Evolutionary conservation across 1,140 invertebrate genomes (phyloP).

Genomic region (Asobara japonica): DNA sequence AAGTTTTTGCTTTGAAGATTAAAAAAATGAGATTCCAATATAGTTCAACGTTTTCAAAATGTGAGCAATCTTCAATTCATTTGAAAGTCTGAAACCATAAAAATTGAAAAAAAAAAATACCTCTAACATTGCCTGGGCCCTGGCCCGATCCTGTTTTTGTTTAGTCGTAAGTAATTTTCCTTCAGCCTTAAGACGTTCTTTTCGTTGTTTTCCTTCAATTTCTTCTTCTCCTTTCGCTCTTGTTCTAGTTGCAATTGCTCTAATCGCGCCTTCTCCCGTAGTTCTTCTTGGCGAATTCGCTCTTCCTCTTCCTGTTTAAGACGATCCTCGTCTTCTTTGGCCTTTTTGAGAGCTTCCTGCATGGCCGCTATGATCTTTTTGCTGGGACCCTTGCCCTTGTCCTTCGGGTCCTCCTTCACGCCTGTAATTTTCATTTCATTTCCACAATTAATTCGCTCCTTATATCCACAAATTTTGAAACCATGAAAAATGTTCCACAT

Average conservation of each 20-base stretch:
- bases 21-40: no score
- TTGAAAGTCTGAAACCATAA: no score
- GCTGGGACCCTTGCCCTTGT: constrained; percentile 74
- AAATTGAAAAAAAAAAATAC: no score
- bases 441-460: no score
- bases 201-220: constrained; percentile 95
- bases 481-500: no score
- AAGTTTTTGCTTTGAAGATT: no score
- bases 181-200: constrained; percentile 92
- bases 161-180: constrained; percentile 93
- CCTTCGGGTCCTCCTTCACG: constrained; percentile 60
- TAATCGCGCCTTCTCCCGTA: constrained; percentile 76
- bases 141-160: constrained; percentile 88
- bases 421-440: no score
- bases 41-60: no score
- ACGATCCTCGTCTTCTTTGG: constrained; percentile 89
- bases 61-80: no score
- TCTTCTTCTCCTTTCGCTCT: constrained; percentile 90
- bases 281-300: constrained; percentile 77
- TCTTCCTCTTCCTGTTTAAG: constrained; percentile 84
- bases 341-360: constrained; percentile 86
- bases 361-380: constrained; percentile 86
- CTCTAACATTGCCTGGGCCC: constrained; percentile 88
- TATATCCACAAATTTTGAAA: no score
- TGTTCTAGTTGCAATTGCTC: constrained; percentile 84